These are phyloP conservation scores for Heteronetta atricapilla DNA, from an alignment of 2,113 vertebrate species.

Conservation along the genomic window DNA sequence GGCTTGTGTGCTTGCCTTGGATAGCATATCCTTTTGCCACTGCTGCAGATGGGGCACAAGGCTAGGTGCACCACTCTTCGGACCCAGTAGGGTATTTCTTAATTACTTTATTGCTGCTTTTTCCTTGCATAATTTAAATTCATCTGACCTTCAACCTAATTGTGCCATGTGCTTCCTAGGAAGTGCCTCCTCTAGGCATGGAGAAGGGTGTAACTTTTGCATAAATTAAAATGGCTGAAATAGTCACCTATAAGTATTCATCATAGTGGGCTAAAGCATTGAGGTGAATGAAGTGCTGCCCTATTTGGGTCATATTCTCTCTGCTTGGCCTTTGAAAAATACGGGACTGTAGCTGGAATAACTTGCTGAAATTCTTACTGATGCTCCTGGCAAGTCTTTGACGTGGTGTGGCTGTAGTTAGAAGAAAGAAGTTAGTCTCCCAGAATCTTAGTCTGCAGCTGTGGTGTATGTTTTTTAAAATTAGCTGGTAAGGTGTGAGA, in stretches of 20 bases:
- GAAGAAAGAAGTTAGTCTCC: not conserved
- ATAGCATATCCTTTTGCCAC: fast-evolving
- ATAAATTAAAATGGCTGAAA: not conserved
- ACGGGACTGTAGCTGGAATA: not conserved
- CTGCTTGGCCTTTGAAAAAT: constrained; percentile 9
- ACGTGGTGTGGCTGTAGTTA: not conserved
- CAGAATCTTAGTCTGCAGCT: not conserved
- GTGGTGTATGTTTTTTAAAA: not conserved
- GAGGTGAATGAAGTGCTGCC: constrained; percentile 25
- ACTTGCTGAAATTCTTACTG: not conserved
- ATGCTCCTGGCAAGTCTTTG: not conserved
- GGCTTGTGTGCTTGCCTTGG: not conserved
- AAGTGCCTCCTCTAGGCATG: not conserved
- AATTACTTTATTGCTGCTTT: not conserved
- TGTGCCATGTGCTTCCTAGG: not conserved
- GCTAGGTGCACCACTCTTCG: not conserved
- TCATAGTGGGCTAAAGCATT: not conserved
- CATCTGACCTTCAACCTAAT: not conserved
- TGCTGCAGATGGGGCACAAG: not conserved
- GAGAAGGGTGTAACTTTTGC: not conserved
- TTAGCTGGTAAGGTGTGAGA: not conserved
- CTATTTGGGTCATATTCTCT: constrained; percentile 58
- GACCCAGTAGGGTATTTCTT: not conserved
- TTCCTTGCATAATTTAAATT: not conserved
- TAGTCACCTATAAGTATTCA: not conserved